phyloP scores from a whole-genome alignment of 2,113 vertebrate genomes.

The Pitta sordida region DNA sequence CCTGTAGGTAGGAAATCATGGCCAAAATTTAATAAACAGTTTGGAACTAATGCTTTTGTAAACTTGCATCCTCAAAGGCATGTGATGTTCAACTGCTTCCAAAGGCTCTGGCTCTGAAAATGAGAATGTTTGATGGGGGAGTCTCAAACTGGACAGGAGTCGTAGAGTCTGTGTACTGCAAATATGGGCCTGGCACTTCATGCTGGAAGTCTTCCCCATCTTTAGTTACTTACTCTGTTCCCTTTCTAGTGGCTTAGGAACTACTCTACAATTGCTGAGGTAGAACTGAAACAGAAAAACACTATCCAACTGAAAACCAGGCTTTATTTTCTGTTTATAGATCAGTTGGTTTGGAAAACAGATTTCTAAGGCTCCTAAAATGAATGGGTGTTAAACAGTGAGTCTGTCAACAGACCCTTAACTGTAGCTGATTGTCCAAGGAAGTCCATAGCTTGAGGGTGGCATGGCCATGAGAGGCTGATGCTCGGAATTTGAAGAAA shows the following conservation, averaged over 20 bases:
- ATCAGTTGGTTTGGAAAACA: not conserved
- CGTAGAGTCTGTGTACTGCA: rapidly evolving
- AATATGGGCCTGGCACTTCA: not conserved
- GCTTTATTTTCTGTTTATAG: not conserved
- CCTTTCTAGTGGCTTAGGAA: not conserved
- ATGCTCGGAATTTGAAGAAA: not conserved
- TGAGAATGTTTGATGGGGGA: not conserved
- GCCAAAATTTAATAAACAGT: not conserved
- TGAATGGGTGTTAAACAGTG: not conserved
- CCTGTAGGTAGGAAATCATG: not conserved
- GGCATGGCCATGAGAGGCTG: rapidly evolving
- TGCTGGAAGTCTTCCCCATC: not conserved
- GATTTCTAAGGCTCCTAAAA: not conserved
- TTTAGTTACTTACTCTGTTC: not conserved
- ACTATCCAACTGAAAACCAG: not conserved
- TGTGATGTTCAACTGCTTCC: not conserved
- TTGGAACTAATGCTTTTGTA: not conserved
- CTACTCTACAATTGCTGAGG: not conserved
- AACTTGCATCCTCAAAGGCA: not conserved
- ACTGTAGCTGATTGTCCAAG: not conserved
- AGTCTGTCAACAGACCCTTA: not conserved
- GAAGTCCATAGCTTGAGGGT: not conserved
- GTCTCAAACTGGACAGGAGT: not conserved
- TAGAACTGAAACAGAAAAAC: not conserved
- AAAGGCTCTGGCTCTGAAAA: not conserved